Percentiles rank a stretch among this genome's conserved stretches.
Conservation (phyloP, 1,140 invertebrate genomes). For the Mesaphorura yosii region DNA sequence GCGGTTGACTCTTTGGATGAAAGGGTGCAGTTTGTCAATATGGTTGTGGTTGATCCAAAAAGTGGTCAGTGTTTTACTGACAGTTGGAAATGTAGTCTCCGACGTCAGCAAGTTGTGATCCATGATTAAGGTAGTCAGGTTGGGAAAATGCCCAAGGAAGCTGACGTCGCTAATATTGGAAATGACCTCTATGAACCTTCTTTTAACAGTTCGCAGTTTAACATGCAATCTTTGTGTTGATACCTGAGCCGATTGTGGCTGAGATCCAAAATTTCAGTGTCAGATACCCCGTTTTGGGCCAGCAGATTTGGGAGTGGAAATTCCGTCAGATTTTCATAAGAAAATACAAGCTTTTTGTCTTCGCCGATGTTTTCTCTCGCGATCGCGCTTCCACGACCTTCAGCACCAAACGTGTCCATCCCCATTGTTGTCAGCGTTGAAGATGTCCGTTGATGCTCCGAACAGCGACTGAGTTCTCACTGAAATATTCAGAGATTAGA, state of each 20-base stretch:
- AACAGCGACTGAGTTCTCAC: no score
- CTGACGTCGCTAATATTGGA: slow-evolving; percentile 47
- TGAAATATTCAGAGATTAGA: no score
- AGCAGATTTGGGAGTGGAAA: slow-evolving; percentile 47
- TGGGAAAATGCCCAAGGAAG: slow-evolving; percentile 53
- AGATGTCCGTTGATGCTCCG: no score
- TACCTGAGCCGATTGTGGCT: slow-evolving; percentile 60
- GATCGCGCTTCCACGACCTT: slow-evolving; percentile 34
- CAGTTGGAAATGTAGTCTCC: slow-evolving; percentile 50
- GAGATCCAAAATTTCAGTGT: slow-evolving; percentile 50
- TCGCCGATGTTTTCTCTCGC: no score
- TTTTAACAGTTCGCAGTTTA: background rate
- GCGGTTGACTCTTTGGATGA: slow-evolving; percentile 51
- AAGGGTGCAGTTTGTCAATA: slow-evolving; percentile 54
- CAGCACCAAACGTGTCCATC: slow-evolving; percentile 38
- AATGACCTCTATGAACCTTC: background rate
- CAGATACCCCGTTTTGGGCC: slow-evolving; percentile 41
- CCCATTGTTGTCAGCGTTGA: slow-evolving; percentile 40
- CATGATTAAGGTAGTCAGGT: slow-evolving; percentile 56
- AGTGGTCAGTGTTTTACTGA: slow-evolving; percentile 50
- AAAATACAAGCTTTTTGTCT: slow-evolving; percentile 42
- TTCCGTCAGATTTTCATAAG: slow-evolving; percentile 45
- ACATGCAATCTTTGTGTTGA: background rate
- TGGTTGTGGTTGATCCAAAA: slow-evolving; percentile 68
- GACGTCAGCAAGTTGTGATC: slow-evolving; percentile 59